Base-by-base conservation (phyloP, 2,888 invertebrate genomes). In the Netelia inedita region DNA sequence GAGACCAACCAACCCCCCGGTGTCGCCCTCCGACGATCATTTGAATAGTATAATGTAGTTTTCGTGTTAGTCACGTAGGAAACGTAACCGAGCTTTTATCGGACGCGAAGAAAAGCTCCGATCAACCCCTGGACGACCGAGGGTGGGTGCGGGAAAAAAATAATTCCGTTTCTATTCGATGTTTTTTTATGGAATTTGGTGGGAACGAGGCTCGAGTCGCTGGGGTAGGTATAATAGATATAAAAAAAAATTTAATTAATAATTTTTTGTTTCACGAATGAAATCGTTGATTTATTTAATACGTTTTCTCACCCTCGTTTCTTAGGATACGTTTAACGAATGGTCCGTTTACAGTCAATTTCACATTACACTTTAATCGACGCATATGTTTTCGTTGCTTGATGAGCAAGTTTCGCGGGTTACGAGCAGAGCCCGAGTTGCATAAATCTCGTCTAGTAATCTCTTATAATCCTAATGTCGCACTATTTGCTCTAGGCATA, bases 1-100 rank as follows among this genome's bases (percentile, higher is more conserved):
- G 57, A 23, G 84, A 50, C 11, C 43, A 43, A 11, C 72, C 79
- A 53, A 55, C 66, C 79, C 66, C 65, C 35, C 6, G 35, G 61
- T 21, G 68, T 87, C 86, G 86, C 57, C 87, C 55, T 14, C 2
- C 88, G 79, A 88, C 89, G 89, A 91, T 91, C 91, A 90, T 91
- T 93, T 91, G 89, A 91, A 92, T 92, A 91, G 91, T 92, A 89
- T 91, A 91, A 92, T 91, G 91, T 90, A 88, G 88, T 91, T 92
- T 91, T 90, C 91, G 89, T 91, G 92, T 92, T 89, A 61, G 75
- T 66, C 59, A 50, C 23, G 63, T 23, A 61, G 73, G 55, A 79
- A 79, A 71, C 66, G 50, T 73, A 76, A 80, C 61, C 66, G 35
- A 78, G 80, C 66, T 76, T 68, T 72, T 75, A 83, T 79, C 16